Evolutionary conservation across 1,140 invertebrate genomes (phyloP).

Genomic region (Dysdera silvatica): DNA sequence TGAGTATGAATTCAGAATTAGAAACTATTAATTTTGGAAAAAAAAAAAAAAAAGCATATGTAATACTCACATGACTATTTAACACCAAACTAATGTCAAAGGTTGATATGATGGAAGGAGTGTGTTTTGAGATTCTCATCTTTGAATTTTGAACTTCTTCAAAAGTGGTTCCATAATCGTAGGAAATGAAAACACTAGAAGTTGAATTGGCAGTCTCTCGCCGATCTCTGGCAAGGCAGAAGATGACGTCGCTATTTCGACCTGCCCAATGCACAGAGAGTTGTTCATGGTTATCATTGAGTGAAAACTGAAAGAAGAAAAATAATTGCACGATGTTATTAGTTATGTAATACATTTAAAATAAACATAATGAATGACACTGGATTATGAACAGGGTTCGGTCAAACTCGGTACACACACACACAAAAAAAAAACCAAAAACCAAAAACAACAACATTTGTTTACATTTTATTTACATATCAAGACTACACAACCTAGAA

Average conservation of each 20-base stretch:
- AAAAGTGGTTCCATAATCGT: conserved; percentile 74
- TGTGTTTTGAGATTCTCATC: conserved; percentile 45
- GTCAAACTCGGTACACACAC: no score
- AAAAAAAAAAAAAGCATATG: no score
- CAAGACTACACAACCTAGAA: no score
- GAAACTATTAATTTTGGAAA: conserved; percentile 30
- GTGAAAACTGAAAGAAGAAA: conserved; percentile 42
- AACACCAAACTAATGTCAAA: conserved; percentile 74
- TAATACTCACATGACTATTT: conserved; percentile 59
- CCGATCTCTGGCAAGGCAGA: conserved; percentile 66
- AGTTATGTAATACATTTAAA: no score
- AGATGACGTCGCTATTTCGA: conserved; percentile 71
- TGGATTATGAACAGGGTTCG: no score
- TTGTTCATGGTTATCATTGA: conserved; percentile 78
- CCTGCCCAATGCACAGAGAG: conserved; percentile 85
- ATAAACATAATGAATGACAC: no score
- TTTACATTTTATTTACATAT: no score
- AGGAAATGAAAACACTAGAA: conserved; percentile 72
- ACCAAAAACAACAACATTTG: no score
- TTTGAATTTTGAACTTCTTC: conserved; percentile 52
- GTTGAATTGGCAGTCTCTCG: conserved; percentile 45
- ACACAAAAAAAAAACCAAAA: no score
- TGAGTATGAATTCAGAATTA: conserved; percentile 21
- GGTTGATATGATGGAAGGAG: conserved; percentile 62
- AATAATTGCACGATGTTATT: no score